phyloP scores from a whole-genome alignment of 1,140 invertebrate genomes.

The Bombus sylvicola region DNA sequence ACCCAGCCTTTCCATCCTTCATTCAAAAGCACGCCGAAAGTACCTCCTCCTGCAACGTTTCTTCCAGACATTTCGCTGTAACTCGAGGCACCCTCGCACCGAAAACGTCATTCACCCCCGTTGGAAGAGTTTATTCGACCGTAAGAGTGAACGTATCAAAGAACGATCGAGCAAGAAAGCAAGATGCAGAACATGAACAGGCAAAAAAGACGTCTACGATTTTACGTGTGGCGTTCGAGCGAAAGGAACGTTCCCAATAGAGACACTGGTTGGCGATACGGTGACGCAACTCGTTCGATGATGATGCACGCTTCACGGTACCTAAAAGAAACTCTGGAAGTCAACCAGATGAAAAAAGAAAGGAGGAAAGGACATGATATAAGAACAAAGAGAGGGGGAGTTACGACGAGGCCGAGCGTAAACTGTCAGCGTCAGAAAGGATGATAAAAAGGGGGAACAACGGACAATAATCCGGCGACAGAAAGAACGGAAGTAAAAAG shows the following conservation, averaged over 20 bases:
- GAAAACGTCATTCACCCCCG: neutral
- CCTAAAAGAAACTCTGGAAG: neutral
- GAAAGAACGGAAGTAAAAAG: neutral
- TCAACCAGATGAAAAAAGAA: neutral
- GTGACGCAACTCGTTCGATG: neutral
- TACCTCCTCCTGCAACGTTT: too few relatives aligned
- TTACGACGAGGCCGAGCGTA: conserved; percentile 35
- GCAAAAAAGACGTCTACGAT: neutral
- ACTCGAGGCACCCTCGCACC: neutral
- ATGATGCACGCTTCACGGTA: neutral
- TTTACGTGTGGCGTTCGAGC: conserved; percentile 11
- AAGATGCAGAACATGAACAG: neutral
- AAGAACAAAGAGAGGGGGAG: neutral
- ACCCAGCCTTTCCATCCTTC: neutral
- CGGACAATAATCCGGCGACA: conserved; percentile 28
- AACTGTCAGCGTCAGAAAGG: conserved; percentile 19
- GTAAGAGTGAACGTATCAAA: neutral
- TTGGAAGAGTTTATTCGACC: neutral
- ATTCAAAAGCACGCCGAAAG: neutral
- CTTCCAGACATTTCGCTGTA: neutral
- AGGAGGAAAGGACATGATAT: neutral
- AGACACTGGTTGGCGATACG: conserved; percentile 1
- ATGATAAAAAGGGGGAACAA: neutral
- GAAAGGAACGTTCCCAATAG: conserved; percentile 30
- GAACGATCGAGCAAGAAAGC: neutral